Conservation (phyloP, 2,888 invertebrate genomes). For the Zonitis immaculata region DNA sequence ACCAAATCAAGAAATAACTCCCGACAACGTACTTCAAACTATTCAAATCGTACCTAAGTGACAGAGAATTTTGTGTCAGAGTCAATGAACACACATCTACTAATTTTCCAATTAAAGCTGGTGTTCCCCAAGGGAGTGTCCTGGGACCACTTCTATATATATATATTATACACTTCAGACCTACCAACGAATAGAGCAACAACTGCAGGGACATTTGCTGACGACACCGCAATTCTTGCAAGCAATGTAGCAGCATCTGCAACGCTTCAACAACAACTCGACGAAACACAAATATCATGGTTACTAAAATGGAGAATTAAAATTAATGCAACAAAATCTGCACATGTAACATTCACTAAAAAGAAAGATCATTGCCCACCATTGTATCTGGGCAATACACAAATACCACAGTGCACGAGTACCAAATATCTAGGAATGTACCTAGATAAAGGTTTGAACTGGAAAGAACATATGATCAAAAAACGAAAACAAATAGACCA, state of each 20-base stretch:
- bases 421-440: slow-evolving; percentile 2
- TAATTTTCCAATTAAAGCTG: neutral
- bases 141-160: neutral
- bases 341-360: slow-evolving; percentile 1
- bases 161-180: neutral
- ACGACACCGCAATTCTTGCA: neutral
- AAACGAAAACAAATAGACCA: neutral
- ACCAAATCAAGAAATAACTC: too few relatives aligned
- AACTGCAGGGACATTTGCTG: neutral
- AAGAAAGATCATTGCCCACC: neutral
- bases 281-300: neutral
- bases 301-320: slow-evolving; percentile 1
- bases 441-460: neutral
- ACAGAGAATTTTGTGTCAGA: neutral
- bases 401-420: neutral
- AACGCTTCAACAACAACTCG: neutral
- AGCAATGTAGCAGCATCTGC: neutral
- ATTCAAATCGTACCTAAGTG: neutral
- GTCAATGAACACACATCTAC: neutral
- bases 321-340: neutral
- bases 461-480: neutral
- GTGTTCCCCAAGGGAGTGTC: neutral
- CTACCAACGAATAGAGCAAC: neutral
- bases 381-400: neutral
- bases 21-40: too few relatives aligned